Evolutionary conservation across 64 coral and sea anemone species (phyloP), one percentile per base, ranked within the genome.

Genomic region (Montipora efflorescens): DNA sequence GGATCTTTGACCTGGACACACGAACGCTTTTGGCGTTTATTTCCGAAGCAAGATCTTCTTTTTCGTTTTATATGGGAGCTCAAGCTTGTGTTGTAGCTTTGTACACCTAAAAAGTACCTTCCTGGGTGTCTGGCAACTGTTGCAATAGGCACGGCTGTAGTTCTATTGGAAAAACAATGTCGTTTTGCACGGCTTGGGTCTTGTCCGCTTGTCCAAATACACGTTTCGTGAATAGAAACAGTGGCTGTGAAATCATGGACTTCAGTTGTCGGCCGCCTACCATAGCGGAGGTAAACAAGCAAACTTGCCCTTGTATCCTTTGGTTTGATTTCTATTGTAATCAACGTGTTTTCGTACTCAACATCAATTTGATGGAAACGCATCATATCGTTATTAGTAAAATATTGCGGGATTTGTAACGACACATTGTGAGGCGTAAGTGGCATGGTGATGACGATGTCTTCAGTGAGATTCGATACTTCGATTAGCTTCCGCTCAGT

Each of bases 1-100:
- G 90, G 94, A 48, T 95, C 89, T 48, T 95, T 95, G 2, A 91
- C 94, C 68, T 95, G 73, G 15, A 95, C 81, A 58, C 94, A 95
- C 4, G 94, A 95, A 9, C 89, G 48, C 77, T 72, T 95, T 16
- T 91, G 46, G 5, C 94, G 89, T 21, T 44, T 76, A 49, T 79
- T 87, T 74, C 82, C 89, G 87, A 95, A 87, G 46, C 89, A 95
- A 8, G 94, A 95, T 28, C 94, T 36, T 36, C 36, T 91, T 59
- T 79, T 87, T 15, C 78, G 50, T 61, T 89, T 91, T 48, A 28
- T 88, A 18, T 43, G 14, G 2, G 44, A 67, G 6, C 8, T 84
- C 28, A 69, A 13, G 18, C 59, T 69, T 15, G 36, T n/a, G 44
- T 84, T 84, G 18, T n/a, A 48, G 19, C 45, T 84, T 84, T 84